A percentile compares a stretch with the other conserved stretches of the same genome.
Conservation (phyloP, 2,888 invertebrate genomes). For the Drosophila austrosaltans region DNA sequence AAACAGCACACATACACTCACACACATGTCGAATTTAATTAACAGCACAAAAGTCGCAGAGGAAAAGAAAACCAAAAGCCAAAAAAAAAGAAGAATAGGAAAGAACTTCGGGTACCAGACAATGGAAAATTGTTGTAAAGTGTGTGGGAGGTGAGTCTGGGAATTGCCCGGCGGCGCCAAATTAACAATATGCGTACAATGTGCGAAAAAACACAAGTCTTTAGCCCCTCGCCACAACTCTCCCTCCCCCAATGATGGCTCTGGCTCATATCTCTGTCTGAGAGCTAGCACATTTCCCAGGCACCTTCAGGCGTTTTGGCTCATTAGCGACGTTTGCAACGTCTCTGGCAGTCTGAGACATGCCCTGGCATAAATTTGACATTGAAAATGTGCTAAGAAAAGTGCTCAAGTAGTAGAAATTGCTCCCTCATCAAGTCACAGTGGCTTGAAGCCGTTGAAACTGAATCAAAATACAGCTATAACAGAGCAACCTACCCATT, state of each 20-base stretch:
- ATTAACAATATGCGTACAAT: slow-evolving; percentile 75
- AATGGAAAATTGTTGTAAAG: slow-evolving; percentile 37
- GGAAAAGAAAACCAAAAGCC: slow-evolving; percentile 40
- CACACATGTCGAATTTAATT: slow-evolving; percentile 70
- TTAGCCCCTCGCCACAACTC: background rate
- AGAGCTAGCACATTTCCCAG: slow-evolving; percentile 48
- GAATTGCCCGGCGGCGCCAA: slow-evolving; percentile 63
- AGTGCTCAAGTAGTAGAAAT: slow-evolving; percentile 32
- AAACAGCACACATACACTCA: background rate
- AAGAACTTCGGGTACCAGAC: slow-evolving; percentile 30
- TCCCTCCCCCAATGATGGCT: slow-evolving; percentile 20
- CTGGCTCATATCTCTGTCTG: slow-evolving; percentile 53
- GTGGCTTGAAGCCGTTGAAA: slow-evolving; percentile 13
- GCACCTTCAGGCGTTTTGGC: slow-evolving; percentile 80
- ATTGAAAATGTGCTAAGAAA: slow-evolving; percentile 68
- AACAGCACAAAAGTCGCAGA: slow-evolving; percentile 63
- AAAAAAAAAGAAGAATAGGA: slow-evolving; percentile 28
- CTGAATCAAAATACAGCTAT: background rate
- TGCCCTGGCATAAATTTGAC: slow-evolving; percentile 80
- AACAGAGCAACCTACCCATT: too few species aligned
- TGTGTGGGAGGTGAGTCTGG: slow-evolving; percentile 33
- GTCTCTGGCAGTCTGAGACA: slow-evolving; percentile 44
- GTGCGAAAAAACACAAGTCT: slow-evolving; percentile 57
- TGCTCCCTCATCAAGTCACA: slow-evolving; percentile 16
- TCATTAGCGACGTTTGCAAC: slow-evolving; percentile 78